These are phyloP conservation scores for Napeogenes inachia DNA, from an alignment of 2,888 invertebrate genomes.

Conservation along the genomic window DNA sequence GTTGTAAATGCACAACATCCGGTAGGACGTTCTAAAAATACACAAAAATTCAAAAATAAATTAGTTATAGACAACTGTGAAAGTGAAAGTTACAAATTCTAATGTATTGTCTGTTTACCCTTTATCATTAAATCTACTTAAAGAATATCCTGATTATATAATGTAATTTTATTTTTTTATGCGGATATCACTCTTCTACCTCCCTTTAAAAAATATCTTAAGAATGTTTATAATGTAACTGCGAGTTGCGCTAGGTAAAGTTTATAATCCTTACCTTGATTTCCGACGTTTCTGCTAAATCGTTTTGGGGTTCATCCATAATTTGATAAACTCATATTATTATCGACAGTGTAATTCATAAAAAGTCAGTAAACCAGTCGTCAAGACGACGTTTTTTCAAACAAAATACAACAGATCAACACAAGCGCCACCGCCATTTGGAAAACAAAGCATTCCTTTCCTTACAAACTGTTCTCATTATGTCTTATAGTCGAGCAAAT, in stretches of 20 bases:
- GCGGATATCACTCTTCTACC: conserved; percentile 6
- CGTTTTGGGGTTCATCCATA: conserved; percentile 68
- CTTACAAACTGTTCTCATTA: neutral
- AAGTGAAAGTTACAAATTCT: conserved; percentile 8
- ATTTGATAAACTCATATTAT: conserved; percentile 68
- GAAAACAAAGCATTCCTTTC: conserved; percentile 39
- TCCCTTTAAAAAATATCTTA: conserved; percentile 29
- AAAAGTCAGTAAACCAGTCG: conserved; percentile 63
- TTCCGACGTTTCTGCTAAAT: conserved; percentile 51
- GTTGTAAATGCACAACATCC: conserved; percentile 75
- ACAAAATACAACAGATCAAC: conserved; percentile 47
- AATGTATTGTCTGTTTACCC: neutral
- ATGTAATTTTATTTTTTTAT: conserved; percentile 1
- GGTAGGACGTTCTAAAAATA: conserved; percentile 76
- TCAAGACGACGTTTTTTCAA: conserved; percentile 67
- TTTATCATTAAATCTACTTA: neutral
- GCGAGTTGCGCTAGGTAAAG: conserved; percentile 8
- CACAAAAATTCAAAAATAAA: conserved; percentile 53
- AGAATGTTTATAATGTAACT: conserved; percentile 21
- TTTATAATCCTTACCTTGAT: conserved; percentile 48
- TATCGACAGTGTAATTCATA: conserved; percentile 55
- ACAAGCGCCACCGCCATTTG: conserved; percentile 35
- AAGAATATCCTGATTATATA: neutral
- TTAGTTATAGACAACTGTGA: conserved; percentile 22
- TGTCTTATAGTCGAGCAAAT: neutral